Evolutionary conservation across 1,140 invertebrate genomes (phyloP), one percentile per base, ranked within the genome.

Genomic region (Triops longicaudatus): DNA sequence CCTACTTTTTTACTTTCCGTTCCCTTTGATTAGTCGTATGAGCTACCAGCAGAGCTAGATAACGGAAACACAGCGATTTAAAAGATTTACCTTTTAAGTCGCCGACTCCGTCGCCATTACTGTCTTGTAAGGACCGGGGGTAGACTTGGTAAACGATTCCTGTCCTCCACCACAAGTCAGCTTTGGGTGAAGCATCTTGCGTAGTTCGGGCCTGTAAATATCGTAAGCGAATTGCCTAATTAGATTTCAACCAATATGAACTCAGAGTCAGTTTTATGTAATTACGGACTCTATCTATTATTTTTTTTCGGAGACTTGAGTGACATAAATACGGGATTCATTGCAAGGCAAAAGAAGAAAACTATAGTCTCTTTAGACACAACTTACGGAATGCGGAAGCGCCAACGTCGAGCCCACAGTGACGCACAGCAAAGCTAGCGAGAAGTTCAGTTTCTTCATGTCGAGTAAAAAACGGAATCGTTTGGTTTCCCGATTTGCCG

Each of bases 111-210:
- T 93, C 90, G 1, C 88, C 90, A 81, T 93, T 86, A 74, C 87
- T 88, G 81, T 95, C 93, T 80, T 90, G 89, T 82, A 93, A 95
- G 2, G 92, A 93, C 74, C 91, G 84, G 0, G 91, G 90, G 82
- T 93, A 92, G 72, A 94, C 88, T 83, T 94, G 91, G 82, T 95
- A 95, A 26, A 93, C 85, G 5, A 89, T 82, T 1, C 87, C 88
- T 41, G 86, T 87, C 79, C 91, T 85, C 89, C 91, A 94, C 93
- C 93, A 95, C 14, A 17, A 6, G 14, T 63, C 50, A n/a, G 50
- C 50, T 63, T 22, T 22, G 50, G 50, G 22, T 63, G 50, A 63
- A 63, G 22, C 22, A n/a, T n/a, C 14, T 63, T 63, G 14, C 22
- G 50, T 22, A 17, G 22, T 63, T 63, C 50, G 9, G 5, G 5